Conservation (phyloP, 1,140 invertebrate genomes). For the Streblospio benedicti region DNA sequence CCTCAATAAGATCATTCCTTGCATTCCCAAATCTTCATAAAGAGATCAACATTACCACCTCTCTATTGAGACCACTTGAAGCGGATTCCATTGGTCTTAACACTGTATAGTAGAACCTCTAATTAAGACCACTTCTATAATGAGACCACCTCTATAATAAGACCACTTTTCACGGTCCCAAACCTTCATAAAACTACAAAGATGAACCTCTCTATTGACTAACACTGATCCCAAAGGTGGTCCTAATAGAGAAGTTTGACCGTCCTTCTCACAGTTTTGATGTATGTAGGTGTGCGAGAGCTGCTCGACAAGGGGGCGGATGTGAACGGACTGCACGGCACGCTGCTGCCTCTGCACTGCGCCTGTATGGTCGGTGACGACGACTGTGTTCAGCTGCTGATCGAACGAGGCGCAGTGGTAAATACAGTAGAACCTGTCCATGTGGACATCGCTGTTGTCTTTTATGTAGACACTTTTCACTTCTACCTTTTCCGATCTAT, state of each 20-base stretch:
- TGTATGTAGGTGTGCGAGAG: slow-evolving; percentile 36
- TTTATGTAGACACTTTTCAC: no score
- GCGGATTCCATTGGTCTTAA: no score
- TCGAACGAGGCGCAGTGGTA: slow-evolving; percentile 40
- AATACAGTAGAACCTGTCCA: no score
- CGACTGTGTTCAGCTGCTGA: slow-evolving; percentile 27
- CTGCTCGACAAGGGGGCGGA: slow-evolving; percentile 40
- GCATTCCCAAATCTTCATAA: no score
- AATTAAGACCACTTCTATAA: background rate
- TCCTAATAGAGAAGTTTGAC: background rate
- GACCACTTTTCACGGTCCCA: background rate
- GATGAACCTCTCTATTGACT: background rate
- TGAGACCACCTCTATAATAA: background rate
- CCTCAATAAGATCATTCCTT: no score
- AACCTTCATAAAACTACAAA: background rate
- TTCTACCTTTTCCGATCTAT: no score
- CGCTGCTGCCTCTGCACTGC: slow-evolving; percentile 43
- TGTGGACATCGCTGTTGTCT: no score
- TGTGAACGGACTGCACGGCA: slow-evolving; percentile 42
- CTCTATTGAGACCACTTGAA: no score
- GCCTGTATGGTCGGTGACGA: slow-evolving; percentile 43
- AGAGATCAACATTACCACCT: no score
- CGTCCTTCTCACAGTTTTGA: slow-evolving; percentile 1
- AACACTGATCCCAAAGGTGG: background rate
- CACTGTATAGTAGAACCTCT: background rate